Conservation (phyloP, 2,797 vertebrate species). For the Mormyrops attenuatus region DNA sequence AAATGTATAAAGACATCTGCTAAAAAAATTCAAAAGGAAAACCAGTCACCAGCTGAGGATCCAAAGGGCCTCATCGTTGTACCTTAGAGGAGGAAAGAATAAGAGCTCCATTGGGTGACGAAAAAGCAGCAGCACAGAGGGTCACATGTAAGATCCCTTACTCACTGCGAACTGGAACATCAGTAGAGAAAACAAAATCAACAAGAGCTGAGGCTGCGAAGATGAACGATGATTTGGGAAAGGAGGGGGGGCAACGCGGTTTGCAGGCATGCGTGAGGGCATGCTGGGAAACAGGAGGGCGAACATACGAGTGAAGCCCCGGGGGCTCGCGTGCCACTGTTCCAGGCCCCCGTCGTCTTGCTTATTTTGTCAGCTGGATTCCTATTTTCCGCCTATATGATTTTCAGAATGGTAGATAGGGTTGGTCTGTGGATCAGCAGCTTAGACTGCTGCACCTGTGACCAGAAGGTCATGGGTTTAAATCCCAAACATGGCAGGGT, state of each 20-base stretch:
- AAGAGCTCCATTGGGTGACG: background rate
- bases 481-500: background rate
- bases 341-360: background rate
- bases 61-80: background rate
- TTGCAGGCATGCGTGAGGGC: background rate
- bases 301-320: background rate
- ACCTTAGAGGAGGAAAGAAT: background rate
- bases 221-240: background rate
- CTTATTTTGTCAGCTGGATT: conserved; percentile 1
- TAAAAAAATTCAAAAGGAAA: background rate
- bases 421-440: background rate
- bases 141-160: background rate
- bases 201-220: background rate
- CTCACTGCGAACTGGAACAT: background rate
- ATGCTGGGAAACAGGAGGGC: background rate
- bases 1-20: background rate
- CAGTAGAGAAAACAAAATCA: background rate
- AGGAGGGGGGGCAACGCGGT: background rate
- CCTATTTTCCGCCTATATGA: background rate
- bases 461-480: background rate
- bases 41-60: background rate
- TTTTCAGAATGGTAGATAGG: background rate
- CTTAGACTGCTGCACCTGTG: background rate
- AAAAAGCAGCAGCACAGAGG: background rate
- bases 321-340: background rate